Evolutionary conservation across 1,140 invertebrate species (phyloP).

Genomic region (Saccostrea echinata): DNA sequence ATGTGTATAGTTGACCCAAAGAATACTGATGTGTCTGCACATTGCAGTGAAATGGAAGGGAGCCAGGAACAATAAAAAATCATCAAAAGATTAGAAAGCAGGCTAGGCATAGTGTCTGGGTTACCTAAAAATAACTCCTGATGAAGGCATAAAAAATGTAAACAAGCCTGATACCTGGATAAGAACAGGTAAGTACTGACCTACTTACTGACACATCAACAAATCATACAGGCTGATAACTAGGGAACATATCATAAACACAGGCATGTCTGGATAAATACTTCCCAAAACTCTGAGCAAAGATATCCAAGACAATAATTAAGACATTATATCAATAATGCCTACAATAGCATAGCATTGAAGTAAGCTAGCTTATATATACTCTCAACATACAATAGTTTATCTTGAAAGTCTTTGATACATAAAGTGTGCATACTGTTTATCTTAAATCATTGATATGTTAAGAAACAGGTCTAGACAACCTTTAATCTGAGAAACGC

Average conservation of each 20-base stretch:
- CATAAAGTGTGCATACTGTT: neutral
- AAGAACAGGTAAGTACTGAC: neutral
- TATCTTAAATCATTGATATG: neutral
- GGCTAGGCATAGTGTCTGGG: neutral
- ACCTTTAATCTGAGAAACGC: slow-evolving; percentile 8
- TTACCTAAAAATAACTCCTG: slow-evolving; percentile 11
- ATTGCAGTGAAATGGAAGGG: slow-evolving; percentile 12
- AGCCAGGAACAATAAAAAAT: slow-evolving; percentile 17
- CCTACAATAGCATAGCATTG: neutral
- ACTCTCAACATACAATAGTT: neutral
- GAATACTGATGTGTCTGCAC: slow-evolving; percentile 19
- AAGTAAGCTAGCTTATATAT: neutral
- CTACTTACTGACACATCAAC: neutral
- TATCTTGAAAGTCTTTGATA: neutral
- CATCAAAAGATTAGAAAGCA: slow-evolving; percentile 12
- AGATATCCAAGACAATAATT: neutral
- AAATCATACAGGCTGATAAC: neutral
- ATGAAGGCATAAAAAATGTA: slow-evolving; percentile 28
- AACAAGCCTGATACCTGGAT: neutral
- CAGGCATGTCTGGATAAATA: neutral
- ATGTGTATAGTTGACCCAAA: neutral
- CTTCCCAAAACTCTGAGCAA: neutral
- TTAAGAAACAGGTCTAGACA: neutral
- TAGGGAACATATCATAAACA: neutral
- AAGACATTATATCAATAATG: neutral